phyloP scores from a whole-genome alignment of 1,140 invertebrate genomes.

The Aethina tumida region DNA sequence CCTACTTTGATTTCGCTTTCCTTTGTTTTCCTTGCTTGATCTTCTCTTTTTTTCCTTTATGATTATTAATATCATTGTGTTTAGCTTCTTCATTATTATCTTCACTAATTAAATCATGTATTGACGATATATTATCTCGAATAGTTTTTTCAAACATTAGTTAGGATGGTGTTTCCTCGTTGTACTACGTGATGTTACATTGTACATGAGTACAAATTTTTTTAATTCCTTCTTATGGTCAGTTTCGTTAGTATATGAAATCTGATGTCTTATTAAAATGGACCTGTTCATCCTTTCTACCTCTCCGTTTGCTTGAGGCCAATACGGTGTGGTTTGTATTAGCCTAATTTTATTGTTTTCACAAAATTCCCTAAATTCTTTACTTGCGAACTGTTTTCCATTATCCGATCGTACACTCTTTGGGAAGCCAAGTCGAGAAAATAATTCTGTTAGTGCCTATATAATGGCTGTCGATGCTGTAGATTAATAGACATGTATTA shows the following conservation, averaged over 20 bases:
- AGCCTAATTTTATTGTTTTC: slow-evolving; percentile 13
- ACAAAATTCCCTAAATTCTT: slow-evolving; percentile 23
- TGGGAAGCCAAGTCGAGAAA: slow-evolving; percentile 14
- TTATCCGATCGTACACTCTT: slow-evolving; percentile 23
- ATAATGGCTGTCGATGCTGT: slow-evolving; percentile 7
- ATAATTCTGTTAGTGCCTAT: slow-evolving; percentile 12
- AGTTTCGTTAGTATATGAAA: slow-evolving; percentile 8
- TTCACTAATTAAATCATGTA: slow-evolving; percentile 11
- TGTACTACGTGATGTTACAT: slow-evolving; percentile 26
- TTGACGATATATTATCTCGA: slow-evolving; percentile 26
- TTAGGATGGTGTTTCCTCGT: slow-evolving; percentile 32
- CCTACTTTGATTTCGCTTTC: slow-evolving; percentile 11
- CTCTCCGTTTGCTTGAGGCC: slow-evolving; percentile 30
- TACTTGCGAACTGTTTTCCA: slow-evolving; percentile 20
- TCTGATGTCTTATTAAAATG: slow-evolving; percentile 23
- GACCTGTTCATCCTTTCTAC: slow-evolving; percentile 30
- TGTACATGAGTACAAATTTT: slow-evolving; percentile 31
- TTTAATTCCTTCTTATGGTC: slow-evolving; percentile 19
- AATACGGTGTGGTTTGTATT: slow-evolving; percentile 18
- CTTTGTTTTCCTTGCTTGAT: slow-evolving; percentile 13
- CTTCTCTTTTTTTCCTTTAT: slow-evolving; percentile 22
- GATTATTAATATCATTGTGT: slow-evolving; percentile 18
- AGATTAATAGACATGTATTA: too few relatives aligned
- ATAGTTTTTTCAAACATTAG: slow-evolving; percentile 27
- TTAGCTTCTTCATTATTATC: slow-evolving; percentile 16